phyloP scores from a whole-genome alignment of 2,113 vertebrate genomes.

The Microtus montanus region DNA sequence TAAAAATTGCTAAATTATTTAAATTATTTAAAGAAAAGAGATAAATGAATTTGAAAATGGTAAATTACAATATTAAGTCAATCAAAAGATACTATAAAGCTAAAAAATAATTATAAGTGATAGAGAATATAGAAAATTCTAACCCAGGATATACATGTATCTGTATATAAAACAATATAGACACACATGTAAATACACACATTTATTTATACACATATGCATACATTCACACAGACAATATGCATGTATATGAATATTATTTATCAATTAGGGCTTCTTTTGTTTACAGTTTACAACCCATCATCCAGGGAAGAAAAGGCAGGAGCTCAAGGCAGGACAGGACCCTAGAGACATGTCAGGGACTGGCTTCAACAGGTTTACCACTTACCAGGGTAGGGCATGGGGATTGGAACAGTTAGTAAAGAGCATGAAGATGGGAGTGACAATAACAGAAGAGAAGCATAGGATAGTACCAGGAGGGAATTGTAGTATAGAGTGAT shows the following conservation, averaged over 20 bases:
- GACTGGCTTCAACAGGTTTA: too few species aligned
- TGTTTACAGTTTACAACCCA: background rate
- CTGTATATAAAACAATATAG: background rate
- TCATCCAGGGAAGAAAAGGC: background rate
- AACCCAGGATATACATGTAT: background rate
- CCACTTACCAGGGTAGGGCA: too few species aligned
- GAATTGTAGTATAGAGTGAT: too few species aligned
- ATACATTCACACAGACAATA: background rate
- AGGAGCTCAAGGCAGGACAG: background rate
- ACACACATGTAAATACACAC: background rate
- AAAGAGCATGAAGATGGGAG: fast-evolving
- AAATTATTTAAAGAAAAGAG: background rate
- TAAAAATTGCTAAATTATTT: background rate
- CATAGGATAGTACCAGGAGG: too few species aligned
- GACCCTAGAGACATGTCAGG: too few species aligned
- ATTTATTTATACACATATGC: fast-evolving
- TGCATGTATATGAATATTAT: background rate
- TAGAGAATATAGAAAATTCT: background rate
- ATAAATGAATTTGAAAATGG: background rate
- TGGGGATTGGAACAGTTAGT: too few species aligned
- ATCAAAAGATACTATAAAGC: background rate
- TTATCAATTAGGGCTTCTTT: background rate
- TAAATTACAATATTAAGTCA: background rate
- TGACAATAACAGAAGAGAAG: too few species aligned
- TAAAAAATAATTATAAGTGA: background rate